Evolutionary conservation across 2,113 vertebrate genomes (phyloP).

Genomic region (Serinus canaria): DNA sequence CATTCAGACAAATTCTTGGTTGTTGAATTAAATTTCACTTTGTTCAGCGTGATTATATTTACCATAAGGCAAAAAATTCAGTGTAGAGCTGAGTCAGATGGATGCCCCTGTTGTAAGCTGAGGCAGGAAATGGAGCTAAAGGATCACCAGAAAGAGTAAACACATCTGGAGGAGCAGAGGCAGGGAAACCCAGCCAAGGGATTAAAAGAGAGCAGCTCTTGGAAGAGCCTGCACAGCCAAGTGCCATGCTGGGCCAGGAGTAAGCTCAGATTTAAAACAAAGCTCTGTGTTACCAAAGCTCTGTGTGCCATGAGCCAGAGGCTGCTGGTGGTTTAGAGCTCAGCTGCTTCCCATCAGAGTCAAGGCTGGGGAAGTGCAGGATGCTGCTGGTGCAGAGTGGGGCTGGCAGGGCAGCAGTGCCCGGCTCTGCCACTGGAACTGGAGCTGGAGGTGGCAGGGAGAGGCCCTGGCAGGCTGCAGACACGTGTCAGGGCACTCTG

Average conservation of each 20-base stretch:
- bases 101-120: neutral
- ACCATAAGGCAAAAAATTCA: neutral
- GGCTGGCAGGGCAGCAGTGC: neutral
- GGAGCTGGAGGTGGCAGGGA: neutral
- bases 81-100: neutral
- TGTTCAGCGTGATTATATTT: neutral
- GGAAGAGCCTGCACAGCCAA: neutral
- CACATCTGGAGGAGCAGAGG: neutral
- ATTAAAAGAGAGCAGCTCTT: neutral
- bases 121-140: neutral
- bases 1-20: neutral
- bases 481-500: neutral
- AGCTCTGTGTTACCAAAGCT: neutral
- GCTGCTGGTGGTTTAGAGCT: neutral
- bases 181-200: neutral
- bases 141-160: neutral
- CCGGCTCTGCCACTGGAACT: neutral
- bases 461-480: neutral
- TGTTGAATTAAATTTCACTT: neutral
- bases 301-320: neutral
- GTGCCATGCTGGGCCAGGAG: rapidly evolving
- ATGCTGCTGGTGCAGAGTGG: neutral
- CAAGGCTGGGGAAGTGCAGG: neutral
- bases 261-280: neutral
- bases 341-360: neutral